phyloP scores from a whole-genome alignment of 2,888 invertebrate species.

The Thecocarcelia acutangulata region DNA sequence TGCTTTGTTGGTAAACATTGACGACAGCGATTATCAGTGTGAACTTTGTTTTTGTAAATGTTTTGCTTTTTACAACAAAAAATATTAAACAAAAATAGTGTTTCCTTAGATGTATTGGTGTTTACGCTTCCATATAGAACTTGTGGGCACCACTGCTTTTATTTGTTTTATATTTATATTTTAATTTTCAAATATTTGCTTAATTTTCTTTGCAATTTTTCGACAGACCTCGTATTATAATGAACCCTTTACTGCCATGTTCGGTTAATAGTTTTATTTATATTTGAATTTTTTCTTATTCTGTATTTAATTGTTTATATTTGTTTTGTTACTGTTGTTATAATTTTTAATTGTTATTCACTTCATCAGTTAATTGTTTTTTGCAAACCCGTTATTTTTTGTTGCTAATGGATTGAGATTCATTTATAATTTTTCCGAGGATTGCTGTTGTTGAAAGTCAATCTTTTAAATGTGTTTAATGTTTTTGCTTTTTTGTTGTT shows the following conservation, averaged over 20 bases:
- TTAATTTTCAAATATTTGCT: too few species aligned
- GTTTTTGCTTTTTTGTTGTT: slow-evolving; percentile 5
- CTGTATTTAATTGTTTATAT: slow-evolving; percentile 17
- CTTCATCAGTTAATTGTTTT: slow-evolving; percentile 52
- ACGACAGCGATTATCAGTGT: too few species aligned
- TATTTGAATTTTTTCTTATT: not conserved
- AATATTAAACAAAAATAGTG: too few species aligned
- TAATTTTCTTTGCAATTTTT: too few species aligned
- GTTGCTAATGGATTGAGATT: slow-evolving; percentile 9
- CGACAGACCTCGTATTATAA: not conserved
- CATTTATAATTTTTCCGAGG: slow-evolving; percentile 15
- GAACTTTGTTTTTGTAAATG: too few species aligned
- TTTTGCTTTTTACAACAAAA: too few species aligned
- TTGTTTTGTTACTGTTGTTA: slow-evolving; percentile 19
- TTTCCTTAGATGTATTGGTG: too few species aligned
- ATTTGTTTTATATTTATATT: too few species aligned
- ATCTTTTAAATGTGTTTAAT: slow-evolving; percentile 15
- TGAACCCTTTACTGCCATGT: slow-evolving; percentile 20
- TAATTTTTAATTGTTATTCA: slow-evolving; percentile 51
- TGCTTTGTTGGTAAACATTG: too few species aligned
- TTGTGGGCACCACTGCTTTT: too few species aligned
- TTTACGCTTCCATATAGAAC: too few species aligned
- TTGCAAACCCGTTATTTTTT: not conserved
- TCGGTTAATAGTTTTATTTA: slow-evolving; percentile 37
- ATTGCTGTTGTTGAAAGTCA: slow-evolving; percentile 41